These are phyloP conservation scores for Lycocerus yunnanus DNA, from an alignment of 2,888 invertebrate species.

Conservation along the genomic window DNA sequence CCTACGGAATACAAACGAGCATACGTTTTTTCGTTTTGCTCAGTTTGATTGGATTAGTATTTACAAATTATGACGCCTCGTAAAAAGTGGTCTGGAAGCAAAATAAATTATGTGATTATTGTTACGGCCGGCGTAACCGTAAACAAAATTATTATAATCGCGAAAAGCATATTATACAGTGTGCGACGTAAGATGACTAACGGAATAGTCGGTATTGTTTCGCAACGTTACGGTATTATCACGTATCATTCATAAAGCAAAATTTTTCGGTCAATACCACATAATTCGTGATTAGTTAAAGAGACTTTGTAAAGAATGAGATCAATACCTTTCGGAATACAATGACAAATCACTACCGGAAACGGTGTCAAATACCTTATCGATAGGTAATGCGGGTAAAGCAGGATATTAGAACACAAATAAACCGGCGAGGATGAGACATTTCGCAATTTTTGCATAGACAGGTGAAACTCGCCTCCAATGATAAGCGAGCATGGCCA, in stretches of 20 bases:
- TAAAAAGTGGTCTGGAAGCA: conserved; percentile 7
- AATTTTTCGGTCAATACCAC: neutral
- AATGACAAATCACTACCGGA: conserved; percentile 28
- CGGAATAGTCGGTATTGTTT: neutral
- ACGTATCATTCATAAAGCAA: neutral
- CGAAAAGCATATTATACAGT: neutral
- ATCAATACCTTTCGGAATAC: conserved; percentile 24
- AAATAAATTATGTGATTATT: conserved; percentile 6
- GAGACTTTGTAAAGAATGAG: conserved; percentile 23
- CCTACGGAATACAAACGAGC: too few relatives aligned
- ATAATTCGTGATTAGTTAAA: neutral
- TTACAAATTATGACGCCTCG: neutral
- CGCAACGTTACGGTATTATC: neutral
- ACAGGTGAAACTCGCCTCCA: neutral
- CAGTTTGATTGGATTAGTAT: neutral
- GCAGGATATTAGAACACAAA: neutral
- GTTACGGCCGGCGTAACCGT: neutral
- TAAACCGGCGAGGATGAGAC: neutral
- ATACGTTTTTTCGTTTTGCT: neutral
- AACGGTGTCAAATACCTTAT: conserved; percentile 29
- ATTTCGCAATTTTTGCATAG: neutral
- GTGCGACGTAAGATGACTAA: neutral
- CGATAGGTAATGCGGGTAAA: conserved; percentile 4
- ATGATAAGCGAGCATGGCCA: neutral
- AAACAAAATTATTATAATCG: neutral